Evolutionary conservation across 2,888 invertebrate genomes (phyloP).

Genomic region (Mechanitis messenoides): DNA sequence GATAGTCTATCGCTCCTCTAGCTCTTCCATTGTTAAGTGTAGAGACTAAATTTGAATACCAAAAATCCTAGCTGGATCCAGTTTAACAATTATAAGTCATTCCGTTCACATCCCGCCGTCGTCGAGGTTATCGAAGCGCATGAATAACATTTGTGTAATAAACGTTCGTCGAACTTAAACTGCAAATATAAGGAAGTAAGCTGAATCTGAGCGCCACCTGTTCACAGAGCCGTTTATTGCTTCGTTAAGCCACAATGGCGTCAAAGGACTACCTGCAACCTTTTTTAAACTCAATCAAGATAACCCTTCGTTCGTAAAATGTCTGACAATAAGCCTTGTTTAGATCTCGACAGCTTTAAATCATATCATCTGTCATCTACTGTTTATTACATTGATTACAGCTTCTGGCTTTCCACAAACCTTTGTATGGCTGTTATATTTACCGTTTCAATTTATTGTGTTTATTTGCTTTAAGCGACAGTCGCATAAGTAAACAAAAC

Average conservation of each 20-base stretch:
- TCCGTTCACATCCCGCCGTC: conserved; percentile 54
- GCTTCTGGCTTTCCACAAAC: conserved; percentile 45
- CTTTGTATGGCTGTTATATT: conserved; percentile 38
- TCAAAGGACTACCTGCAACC: conserved; percentile 54
- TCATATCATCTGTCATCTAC: conserved; percentile 51
- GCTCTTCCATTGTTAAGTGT: conserved; percentile 25
- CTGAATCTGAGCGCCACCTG: conserved; percentile 53
- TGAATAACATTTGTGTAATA: conserved; percentile 71
- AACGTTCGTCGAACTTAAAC: conserved; percentile 68
- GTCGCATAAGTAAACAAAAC: conserved; percentile 49
- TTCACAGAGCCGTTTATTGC: conserved; percentile 52
- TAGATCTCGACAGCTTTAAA: conserved; percentile 48
- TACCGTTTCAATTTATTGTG: conserved; percentile 43
- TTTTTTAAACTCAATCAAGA: conserved; percentile 29
- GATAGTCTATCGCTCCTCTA: conserved; percentile 24
- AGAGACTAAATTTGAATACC: conserved; percentile 34
- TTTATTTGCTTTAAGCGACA: conserved; percentile 43
- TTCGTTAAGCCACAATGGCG: conserved; percentile 66
- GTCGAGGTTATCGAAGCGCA: conserved; percentile 64
- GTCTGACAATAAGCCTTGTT: conserved; percentile 61
- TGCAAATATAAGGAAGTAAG: conserved; percentile 47
- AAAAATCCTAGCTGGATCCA: conserved; percentile 38
- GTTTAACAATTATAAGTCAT: conserved; percentile 52
- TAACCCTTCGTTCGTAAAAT: conserved; percentile 52
- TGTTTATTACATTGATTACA: conserved; percentile 44